These are phyloP conservation scores for Carlito syrichta DNA, from an alignment of 2,113 vertebrate species.

Conservation along the genomic window DNA sequence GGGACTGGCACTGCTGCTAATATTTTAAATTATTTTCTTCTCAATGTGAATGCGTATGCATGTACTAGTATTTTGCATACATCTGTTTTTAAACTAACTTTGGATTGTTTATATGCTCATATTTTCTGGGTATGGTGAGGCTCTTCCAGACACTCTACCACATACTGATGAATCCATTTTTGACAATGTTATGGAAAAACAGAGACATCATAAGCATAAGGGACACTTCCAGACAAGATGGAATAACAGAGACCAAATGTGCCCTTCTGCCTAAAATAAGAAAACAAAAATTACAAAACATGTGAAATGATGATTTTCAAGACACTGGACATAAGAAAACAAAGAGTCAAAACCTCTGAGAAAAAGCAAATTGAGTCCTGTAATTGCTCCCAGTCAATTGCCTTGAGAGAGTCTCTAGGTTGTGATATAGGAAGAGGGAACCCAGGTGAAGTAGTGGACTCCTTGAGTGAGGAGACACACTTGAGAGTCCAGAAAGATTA, in stretches of 20 bases:
- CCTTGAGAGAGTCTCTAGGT: neutral
- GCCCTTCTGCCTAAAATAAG: neutral
- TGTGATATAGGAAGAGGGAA: neutral
- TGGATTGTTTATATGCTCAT: neutral
- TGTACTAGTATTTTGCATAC: neutral
- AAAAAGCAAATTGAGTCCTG: neutral
- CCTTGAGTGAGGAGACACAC: neutral
- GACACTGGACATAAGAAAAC: neutral
- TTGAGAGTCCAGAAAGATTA: neutral
- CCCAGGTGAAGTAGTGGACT: neutral
- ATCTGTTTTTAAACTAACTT: neutral
- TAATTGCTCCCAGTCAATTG: neutral
- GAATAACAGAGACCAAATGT: neutral
- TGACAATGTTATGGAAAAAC: neutral
- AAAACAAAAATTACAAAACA: neutral
- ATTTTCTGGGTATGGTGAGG: neutral
- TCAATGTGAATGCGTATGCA: neutral
- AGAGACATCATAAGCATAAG: neutral
- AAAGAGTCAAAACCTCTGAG: neutral
- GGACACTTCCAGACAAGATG: neutral
- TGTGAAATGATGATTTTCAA: neutral
- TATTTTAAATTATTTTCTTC: conserved; percentile 5
- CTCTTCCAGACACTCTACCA: neutral
- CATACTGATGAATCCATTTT: neutral
- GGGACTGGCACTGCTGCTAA: neutral